Evolutionary conservation across 2,888 invertebrate genomes (phyloP).

Genomic region (Athetis lepigone): DNA sequence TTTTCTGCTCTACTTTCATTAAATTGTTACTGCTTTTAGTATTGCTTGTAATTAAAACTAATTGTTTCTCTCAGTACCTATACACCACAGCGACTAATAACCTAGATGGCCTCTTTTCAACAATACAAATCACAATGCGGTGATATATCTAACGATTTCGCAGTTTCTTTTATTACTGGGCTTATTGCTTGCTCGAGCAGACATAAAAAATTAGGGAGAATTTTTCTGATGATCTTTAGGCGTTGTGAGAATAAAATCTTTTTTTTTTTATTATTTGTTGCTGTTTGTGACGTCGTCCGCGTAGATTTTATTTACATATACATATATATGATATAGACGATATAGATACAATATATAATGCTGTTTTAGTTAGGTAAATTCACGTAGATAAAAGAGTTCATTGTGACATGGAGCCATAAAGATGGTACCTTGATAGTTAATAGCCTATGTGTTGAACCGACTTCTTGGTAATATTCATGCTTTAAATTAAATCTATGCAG

Average conservation of each 20-base stretch:
- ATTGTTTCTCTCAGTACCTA: background rate
- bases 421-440: too few species aligned
- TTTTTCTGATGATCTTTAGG: background rate
- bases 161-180: conserved; percentile 11
- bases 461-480: too few species aligned
- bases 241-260: background rate
- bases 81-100: conserved; percentile 12
- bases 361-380: too few species aligned
- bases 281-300: too few species aligned
- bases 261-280: too few species aligned
- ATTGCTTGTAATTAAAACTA: background rate
- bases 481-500: too few species aligned
- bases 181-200: background rate
- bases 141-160: conserved; percentile 23
- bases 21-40: background rate
- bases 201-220: background rate
- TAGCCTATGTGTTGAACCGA: too few species aligned
- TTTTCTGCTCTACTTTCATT: background rate
- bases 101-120: conserved; percentile 20
- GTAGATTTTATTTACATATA: too few species aligned
- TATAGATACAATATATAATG: too few species aligned
- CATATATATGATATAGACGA: too few species aligned
- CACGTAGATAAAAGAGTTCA: too few species aligned
- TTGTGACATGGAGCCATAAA: too few species aligned
- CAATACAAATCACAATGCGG: conserved; percentile 17